phyloP scores from a whole-genome alignment of 2,888 invertebrate genomes.

The Ectobius pallidus region DNA sequence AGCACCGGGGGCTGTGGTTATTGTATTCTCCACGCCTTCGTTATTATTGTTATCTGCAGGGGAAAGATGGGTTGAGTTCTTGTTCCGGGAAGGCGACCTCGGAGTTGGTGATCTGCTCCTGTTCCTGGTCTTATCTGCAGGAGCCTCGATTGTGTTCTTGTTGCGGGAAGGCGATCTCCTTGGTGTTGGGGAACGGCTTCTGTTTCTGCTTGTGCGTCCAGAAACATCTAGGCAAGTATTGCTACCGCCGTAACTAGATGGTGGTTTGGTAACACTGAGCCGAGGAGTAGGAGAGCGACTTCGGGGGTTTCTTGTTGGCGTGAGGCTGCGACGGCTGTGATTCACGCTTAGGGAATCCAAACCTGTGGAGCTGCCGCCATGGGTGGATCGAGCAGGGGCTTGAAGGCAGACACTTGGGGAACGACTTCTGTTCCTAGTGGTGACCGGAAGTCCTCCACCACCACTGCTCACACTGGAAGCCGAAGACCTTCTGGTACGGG shows the following conservation, averaged over 20 bases:
- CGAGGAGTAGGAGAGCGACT: conserved; percentile 21
- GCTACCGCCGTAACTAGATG: neutral
- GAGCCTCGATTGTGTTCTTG: conserved; percentile 46
- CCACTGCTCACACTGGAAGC: conserved; percentile 58
- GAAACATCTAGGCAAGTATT: neutral
- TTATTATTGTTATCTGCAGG: conserved; percentile 42
- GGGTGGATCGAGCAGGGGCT: conserved; percentile 49
- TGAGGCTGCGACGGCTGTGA: conserved; percentile 2
- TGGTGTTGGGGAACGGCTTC: conserved; percentile 55
- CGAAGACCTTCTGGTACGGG: conserved; percentile 58
- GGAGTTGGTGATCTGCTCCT: conserved; percentile 54
- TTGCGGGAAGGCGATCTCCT: conserved; percentile 55
- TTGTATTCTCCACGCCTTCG: neutral
- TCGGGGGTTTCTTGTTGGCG: neutral
- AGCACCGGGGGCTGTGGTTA: neutral
- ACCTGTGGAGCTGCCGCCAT: conserved; percentile 4
- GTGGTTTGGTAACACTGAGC: neutral
- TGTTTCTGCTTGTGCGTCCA: conserved; percentile 11
- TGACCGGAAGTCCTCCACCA: conserved; percentile 50
- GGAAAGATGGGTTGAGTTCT: conserved; percentile 52
- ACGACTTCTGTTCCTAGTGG: conserved; percentile 48
- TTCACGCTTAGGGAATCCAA: neutral
- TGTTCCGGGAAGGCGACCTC: conserved; percentile 55
- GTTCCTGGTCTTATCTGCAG: conserved; percentile 43
- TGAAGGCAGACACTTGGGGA: conserved; percentile 50